Evolutionary conservation across 2,888 invertebrate genomes (phyloP).

Genomic region (Carpatolechia fugitivella): DNA sequence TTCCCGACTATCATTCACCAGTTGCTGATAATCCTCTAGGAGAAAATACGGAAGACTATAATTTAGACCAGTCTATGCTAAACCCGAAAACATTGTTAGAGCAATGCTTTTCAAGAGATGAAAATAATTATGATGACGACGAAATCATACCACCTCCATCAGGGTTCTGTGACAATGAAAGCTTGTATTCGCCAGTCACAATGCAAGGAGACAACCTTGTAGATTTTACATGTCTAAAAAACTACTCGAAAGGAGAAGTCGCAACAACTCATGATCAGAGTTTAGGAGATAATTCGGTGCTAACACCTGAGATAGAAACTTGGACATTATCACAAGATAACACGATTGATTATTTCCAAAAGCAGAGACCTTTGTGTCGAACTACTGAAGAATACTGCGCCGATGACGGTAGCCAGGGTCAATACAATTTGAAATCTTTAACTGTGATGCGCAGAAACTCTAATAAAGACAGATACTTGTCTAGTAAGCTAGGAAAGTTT

Average conservation of each 20-base stretch:
- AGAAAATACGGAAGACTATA: conserved; percentile 25
- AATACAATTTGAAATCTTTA: conserved; percentile 27
- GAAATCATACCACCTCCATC: conserved; percentile 58
- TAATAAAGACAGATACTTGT: not conserved
- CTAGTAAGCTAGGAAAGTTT: conserved; percentile 42
- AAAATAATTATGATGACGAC: conserved; percentile 23
- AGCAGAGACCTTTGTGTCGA: not conserved
- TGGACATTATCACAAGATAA: conserved; percentile 43
- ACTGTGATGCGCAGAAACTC: conserved; percentile 32
- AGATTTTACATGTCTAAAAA: not conserved
- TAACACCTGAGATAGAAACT: conserved; percentile 50
- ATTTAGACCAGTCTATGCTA: conserved; percentile 52
- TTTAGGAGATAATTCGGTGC: conserved; percentile 23
- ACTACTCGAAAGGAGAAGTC: not conserved
- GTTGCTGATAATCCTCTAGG: not conserved
- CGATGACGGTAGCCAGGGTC: not conserved
- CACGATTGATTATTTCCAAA: not conserved
- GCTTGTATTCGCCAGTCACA: conserved; percentile 26
- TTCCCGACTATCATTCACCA: conserved; percentile 8
- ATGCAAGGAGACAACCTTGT: conserved; percentile 16
- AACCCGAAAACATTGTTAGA: conserved; percentile 56
- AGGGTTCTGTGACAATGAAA: conserved; percentile 42
- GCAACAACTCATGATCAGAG: conserved; percentile 13
- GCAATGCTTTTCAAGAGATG: conserved; percentile 39
- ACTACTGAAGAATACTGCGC: not conserved